Evolutionary conservation across 2,888 invertebrate genomes (phyloP).

Genomic region (Drosophila rellima): DNA sequence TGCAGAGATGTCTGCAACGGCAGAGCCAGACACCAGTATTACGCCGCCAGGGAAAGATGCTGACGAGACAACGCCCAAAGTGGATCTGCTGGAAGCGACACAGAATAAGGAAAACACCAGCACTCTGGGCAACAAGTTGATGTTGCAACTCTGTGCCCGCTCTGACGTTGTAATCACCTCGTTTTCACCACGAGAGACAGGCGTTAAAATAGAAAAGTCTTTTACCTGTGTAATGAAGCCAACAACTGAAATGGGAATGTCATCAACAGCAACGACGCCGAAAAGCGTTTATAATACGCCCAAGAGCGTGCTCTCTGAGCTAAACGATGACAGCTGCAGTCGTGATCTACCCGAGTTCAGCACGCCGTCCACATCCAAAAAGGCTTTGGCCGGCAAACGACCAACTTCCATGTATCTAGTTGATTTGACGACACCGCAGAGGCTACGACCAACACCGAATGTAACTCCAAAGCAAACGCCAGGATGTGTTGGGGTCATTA

Average conservation of each 20-base stretch:
- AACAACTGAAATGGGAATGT: constrained; percentile 1
- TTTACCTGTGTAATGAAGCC: constrained; percentile 76
- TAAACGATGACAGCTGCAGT: constrained; percentile 70
- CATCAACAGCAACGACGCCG: constrained; percentile 50
- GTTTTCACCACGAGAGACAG: constrained; percentile 82
- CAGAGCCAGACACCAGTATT: constrained; percentile 22
- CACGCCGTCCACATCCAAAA: constrained; percentile 78
- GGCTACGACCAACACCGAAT: constrained; percentile 40
- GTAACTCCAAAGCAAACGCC: constrained; percentile 44
- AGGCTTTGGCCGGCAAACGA: constrained; percentile 35
- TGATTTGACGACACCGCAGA: constrained; percentile 83
- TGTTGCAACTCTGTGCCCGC: constrained; percentile 63
- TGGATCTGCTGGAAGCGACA: constrained; percentile 69
- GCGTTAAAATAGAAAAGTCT: constrained; percentile 79
- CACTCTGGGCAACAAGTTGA: constrained; percentile 51
- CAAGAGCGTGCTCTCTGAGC: constrained; percentile 68
- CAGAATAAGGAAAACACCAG: constrained; percentile 76
- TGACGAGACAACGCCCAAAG: constrained; percentile 68
- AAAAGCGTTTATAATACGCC: constrained; percentile 75
- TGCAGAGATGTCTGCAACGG: constrained; percentile 14
- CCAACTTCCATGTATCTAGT: constrained; percentile 83
- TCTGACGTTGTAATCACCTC: constrained; percentile 84
- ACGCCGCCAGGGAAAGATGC: constrained; percentile 49
- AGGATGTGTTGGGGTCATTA: constrained; percentile 57
- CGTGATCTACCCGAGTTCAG: constrained; percentile 66